Conservation (phyloP, 1,140 invertebrate species). For the Procambarus virginalis region DNA sequence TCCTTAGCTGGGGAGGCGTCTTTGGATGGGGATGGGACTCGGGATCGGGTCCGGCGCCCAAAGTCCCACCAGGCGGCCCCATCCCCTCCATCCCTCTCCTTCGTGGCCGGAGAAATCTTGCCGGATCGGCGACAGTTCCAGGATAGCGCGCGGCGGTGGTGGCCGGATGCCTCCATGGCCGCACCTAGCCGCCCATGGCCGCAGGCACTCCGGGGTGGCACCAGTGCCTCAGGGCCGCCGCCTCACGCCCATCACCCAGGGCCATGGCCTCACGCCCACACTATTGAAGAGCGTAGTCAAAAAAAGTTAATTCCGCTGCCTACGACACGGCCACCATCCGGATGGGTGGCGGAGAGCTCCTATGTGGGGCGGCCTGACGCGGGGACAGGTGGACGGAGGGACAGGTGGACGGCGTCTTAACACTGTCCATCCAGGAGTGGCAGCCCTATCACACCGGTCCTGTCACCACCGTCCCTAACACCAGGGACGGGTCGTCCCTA, state of each 20-base stretch:
- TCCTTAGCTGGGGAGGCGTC: neutral
- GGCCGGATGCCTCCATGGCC: conserved; percentile 25
- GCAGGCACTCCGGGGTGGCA: conserved; percentile 2
- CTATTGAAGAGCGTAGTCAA: too few relatives aligned
- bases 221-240: neutral
- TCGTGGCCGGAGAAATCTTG: conserved; percentile 64
- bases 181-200: conserved; percentile 16
- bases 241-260: neutral
- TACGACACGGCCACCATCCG: too few relatives aligned
- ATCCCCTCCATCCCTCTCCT: conserved; percentile 52
- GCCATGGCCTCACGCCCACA: neutral
- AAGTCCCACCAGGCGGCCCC: conserved; percentile 66
- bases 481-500: too few relatives aligned
- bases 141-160: conserved; percentile 60
- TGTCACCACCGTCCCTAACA: too few relatives aligned
- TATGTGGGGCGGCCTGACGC: too few relatives aligned
- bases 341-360: too few relatives aligned
- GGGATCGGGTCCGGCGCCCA: conserved; percentile 54
- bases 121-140: conserved; percentile 68
- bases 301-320: too few relatives aligned
- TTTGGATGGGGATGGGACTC: conserved; percentile 56
- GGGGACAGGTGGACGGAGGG: neutral
- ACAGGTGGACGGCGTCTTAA: neutral
- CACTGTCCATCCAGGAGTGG: neutral
- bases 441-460: too few relatives aligned